phyloP scores from a whole-genome alignment of 1,140 invertebrate genomes.

The Gerris buenoi region DNA sequence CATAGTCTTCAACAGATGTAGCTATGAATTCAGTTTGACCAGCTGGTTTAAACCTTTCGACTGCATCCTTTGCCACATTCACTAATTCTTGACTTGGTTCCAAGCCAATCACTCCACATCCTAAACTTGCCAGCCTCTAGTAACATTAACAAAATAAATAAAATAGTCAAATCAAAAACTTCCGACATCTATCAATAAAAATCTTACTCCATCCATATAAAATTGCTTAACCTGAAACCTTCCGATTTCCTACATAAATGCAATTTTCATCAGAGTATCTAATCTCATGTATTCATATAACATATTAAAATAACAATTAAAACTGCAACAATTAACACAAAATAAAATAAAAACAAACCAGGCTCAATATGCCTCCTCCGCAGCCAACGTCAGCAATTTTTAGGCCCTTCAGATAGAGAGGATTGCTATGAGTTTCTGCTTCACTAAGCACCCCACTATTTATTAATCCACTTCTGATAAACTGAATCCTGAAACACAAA shows the following conservation, averaged over 20 bases:
- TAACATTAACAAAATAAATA: too few species aligned
- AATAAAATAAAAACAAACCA: background rate
- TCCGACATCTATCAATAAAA: too few species aligned
- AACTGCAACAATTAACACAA: too few species aligned
- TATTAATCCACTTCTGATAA: constrained; percentile 2
- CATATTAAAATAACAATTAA: too few species aligned
- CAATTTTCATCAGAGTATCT: too few species aligned
- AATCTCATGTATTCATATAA: too few species aligned
- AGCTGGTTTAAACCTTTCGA: background rate
- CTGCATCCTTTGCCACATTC: background rate
- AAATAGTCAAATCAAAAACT: too few species aligned
- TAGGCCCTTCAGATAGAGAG: background rate
- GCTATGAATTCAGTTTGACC: background rate
- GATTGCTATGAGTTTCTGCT: background rate
- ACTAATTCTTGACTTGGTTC: background rate
- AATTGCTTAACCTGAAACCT: too few species aligned
- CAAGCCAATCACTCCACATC: background rate
- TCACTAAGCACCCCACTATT: background rate
- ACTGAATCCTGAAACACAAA: background rate
- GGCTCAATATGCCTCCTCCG: background rate
- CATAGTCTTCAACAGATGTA: background rate
- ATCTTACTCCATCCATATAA: too few species aligned
- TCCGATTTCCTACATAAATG: too few species aligned
- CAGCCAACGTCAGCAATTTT: background rate
- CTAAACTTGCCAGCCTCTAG: background rate